Conservation (phyloP, 2,113 vertebrate species). For the Amphiprion percula region DNA sequence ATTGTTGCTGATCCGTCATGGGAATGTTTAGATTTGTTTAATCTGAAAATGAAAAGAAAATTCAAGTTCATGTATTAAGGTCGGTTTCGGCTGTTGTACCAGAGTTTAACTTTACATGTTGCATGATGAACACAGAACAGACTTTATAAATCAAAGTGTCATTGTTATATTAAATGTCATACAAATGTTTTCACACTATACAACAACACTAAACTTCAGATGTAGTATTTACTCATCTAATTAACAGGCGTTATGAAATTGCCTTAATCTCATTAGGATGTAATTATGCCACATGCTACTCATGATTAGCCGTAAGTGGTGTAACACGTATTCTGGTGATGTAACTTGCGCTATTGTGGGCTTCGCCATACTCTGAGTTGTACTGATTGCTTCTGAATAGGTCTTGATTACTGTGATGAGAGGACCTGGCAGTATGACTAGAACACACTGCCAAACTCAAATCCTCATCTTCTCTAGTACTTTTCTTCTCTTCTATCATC, state of each 20-base stretch:
- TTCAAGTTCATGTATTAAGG: too few species aligned
- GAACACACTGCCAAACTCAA: background rate
- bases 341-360: background rate
- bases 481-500: background rate
- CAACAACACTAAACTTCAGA: background rate
- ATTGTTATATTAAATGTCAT: background rate
- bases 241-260: too few species aligned
- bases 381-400: constrained; percentile 2
- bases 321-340: background rate
- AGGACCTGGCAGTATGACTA: background rate
- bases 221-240: background rate
- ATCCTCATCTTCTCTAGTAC: background rate
- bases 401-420: constrained; percentile 14
- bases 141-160: too few species aligned
- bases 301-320: background rate
- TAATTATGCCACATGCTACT: background rate
- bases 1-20: background rate
- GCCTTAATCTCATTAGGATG: background rate
- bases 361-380: background rate
- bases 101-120: too few species aligned
- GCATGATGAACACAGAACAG: too few species aligned
- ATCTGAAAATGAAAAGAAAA: background rate
- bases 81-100: too few species aligned
- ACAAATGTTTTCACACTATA: background rate
- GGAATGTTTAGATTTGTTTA: background rate